Evolutionary conservation across 1,140 invertebrate species (phyloP).

Genomic region (Pantala flavescens): DNA sequence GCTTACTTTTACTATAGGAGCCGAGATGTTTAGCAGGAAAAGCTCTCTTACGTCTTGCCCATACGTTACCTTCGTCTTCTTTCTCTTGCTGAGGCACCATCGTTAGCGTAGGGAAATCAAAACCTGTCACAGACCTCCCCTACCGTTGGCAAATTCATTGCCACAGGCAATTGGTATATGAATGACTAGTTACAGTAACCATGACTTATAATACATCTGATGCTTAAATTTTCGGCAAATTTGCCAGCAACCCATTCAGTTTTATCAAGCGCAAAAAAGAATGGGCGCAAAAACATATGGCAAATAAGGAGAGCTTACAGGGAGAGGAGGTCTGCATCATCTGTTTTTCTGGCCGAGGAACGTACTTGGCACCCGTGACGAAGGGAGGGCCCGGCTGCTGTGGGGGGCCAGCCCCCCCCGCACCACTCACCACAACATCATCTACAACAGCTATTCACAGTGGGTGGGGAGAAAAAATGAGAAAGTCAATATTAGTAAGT

Average conservation of each 20-base stretch:
- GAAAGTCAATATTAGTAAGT: conserved; percentile 23
- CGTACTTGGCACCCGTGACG: not conserved
- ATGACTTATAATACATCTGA: not conserved
- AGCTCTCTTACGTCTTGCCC: not conserved
- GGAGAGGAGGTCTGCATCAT: conserved; percentile 3
- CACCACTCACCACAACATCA: conserved; percentile 16
- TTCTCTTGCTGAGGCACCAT: not conserved
- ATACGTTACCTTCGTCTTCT: conserved; percentile 5
- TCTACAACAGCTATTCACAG: conserved; percentile 25
- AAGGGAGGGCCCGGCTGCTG: not conserved
- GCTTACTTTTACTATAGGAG: too few species aligned
- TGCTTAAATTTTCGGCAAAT: not conserved
- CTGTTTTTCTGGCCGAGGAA: not conserved
- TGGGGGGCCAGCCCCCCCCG: not conserved
- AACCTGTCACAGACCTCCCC: conserved; percentile 6
- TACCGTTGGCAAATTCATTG: not conserved
- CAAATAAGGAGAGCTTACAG: not conserved
- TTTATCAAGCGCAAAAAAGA: not conserved
- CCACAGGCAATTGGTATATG: not conserved
- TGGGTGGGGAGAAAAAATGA: conserved; percentile 24
- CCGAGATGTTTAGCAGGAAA: not conserved
- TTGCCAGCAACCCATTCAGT: not conserved
- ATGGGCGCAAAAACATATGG: not conserved
- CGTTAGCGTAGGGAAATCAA: conserved; percentile 4
- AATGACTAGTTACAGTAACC: not conserved